These are phyloP conservation scores for Pteropus alecto DNA, from an alignment of 2,113 vertebrate species.

Conservation along the genomic window DNA sequence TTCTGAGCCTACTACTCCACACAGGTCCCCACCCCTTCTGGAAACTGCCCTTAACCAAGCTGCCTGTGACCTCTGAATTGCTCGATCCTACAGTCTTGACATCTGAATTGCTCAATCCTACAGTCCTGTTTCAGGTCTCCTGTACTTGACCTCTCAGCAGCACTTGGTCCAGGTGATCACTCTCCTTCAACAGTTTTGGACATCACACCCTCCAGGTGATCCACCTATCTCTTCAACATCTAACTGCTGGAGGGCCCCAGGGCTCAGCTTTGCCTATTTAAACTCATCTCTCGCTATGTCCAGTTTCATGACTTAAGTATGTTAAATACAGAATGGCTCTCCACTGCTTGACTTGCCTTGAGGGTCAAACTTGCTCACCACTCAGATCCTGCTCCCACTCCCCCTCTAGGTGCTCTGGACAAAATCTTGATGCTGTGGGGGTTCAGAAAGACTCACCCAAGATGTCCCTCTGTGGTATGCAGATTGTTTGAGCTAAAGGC, in stretches of 20 bases:
- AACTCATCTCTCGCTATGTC: too few species aligned
- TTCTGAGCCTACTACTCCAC: background rate
- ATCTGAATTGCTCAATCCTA: background rate
- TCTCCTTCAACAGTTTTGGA: background rate
- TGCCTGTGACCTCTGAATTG: background rate
- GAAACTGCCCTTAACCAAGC: fast-evolving
- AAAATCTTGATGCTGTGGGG: background rate
- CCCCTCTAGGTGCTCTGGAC: background rate
- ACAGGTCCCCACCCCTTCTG: background rate
- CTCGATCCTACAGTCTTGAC: background rate
- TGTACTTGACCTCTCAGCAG: background rate
- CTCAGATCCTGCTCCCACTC: background rate
- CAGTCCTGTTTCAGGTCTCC: background rate
- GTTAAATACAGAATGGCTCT: background rate
- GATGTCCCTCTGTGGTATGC: background rate
- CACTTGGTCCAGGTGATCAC: background rate
- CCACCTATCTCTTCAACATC: background rate
- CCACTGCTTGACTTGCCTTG: background rate
- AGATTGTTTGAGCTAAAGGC: background rate
- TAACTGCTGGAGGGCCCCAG: background rate
- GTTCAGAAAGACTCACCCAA: background rate
- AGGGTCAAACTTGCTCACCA: background rate
- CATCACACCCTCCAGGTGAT: background rate
- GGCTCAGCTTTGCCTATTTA: background rate
- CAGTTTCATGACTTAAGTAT: background rate